A percentile compares a stretch with the other conserved stretches of the same genome.
These are phyloP conservation scores for Mergus octosetaceus DNA, from an alignment of 2,797 vertebrate genomes.

Conservation along the genomic window DNA sequence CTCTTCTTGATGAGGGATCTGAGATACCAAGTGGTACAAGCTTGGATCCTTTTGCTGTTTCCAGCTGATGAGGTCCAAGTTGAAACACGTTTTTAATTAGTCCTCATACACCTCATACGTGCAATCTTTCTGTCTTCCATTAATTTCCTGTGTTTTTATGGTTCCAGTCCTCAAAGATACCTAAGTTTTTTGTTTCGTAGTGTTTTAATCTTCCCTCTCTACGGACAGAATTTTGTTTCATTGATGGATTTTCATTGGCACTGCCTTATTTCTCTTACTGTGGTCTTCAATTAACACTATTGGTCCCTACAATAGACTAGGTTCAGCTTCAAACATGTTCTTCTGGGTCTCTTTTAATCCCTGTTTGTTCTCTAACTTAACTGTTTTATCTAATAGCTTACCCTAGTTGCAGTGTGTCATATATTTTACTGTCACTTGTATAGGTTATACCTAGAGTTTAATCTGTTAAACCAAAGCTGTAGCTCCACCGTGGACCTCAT, in stretches of 20 bases:
- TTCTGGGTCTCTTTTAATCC: not conserved
- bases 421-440: not conserved
- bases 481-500: not conserved
- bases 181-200: not conserved
- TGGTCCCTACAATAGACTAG: not conserved
- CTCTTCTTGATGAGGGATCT: not conserved
- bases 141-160: not conserved
- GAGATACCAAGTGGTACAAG: not conserved
- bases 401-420: not conserved
- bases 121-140: not conserved
- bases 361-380: not conserved
- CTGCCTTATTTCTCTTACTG: not conserved
- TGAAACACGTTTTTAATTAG: not conserved
- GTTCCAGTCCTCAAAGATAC: not conserved
- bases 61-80: not conserved
- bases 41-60: not conserved
- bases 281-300: not conserved
- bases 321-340: not conserved
- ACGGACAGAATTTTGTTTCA: not conserved
- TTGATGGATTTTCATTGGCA: not conserved
- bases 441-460: not conserved
- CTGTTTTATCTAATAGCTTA: not conserved
- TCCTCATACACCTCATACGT: not conserved
- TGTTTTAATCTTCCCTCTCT: not conserved
- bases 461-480: not conserved